Percentiles rank a stretch among this genome's conserved stretches.
Evolutionary conservation across 1,140 invertebrate genomes (phyloP).

Genomic region (Akabosia matsudoensis): DNA sequence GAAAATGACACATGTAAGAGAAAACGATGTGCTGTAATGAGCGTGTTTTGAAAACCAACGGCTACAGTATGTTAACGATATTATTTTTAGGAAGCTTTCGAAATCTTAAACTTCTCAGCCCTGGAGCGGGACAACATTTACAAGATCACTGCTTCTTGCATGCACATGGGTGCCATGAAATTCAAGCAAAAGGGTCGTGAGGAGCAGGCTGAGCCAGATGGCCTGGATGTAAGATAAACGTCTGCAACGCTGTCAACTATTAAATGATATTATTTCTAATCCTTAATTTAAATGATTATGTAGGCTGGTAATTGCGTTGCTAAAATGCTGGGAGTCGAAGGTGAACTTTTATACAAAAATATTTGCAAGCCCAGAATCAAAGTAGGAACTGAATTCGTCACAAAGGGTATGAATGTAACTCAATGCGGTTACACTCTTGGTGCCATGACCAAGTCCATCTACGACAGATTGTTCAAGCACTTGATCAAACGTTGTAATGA

Average conservation of each 20-base stretch:
- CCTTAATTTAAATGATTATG: background rate
- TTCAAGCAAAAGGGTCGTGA: constrained; percentile 63
- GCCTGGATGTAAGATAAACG: constrained; percentile 50
- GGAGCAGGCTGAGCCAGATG: constrained; percentile 65
- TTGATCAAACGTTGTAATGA: constrained; percentile 59
- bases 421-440: constrained; percentile 57
- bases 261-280: background rate
- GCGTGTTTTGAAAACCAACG: too few species aligned
- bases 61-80: too few species aligned
- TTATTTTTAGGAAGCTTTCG: constrained; percentile 58
- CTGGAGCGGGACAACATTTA: constrained; percentile 62
- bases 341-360: constrained; percentile 60
- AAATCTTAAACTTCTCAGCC: constrained; percentile 60
- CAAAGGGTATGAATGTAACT: constrained; percentile 60
- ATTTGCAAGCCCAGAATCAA: constrained; percentile 63
- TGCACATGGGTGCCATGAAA: constrained; percentile 60
- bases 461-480: constrained; percentile 52
- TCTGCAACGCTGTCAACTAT: background rate
- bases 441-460: constrained; percentile 62
- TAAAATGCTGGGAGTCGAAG: constrained; percentile 60
- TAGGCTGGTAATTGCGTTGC: constrained; percentile 60
- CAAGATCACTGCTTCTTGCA: constrained; percentile 59
- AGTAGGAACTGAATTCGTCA: constrained; percentile 60
- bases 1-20: constrained; percentile 82
- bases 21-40: too few species aligned